Evolutionary conservation across 2,888 invertebrate species (phyloP), one percentile per base, ranked within the genome.

Genomic region (Netelia melanura): DNA sequence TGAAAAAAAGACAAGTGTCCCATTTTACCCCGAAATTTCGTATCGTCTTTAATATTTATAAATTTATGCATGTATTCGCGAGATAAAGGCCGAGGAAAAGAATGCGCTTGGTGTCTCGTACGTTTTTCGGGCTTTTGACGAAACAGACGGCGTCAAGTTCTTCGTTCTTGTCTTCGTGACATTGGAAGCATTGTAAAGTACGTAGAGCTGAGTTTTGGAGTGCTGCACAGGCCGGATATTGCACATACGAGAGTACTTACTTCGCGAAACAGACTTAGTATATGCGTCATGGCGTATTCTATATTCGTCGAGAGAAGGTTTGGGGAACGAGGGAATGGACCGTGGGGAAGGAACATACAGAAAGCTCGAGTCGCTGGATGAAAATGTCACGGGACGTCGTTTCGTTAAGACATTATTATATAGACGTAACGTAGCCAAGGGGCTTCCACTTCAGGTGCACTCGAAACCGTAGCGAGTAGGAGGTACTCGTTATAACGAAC

Each of bases 101-200:
- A 76, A 52, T 64, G 38, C 76, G 23, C 23, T 67, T 44, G n/a
- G 76, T 30, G 65, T 44, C 44, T 77, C 52, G 56, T 25, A 43
- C 56, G 48, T 54, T 75, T 64, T 67, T 58, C 58, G 77, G 68
- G 67, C 58, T 67, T 77, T 58, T 25, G 77, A 77, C 58, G 25
- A 56, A 14, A 58, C 58, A 44, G 77, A 25, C 56, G 58, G 67
- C 67, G 77, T 38, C 48, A 68, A 48, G 10, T 48, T 48, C 48
- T 48, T 14, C 48, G 10, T 14, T 2, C 11, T 11, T 23, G 56
- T 56, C 43, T 30, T 14, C 56, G 17, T 56, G 56, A 38, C 67
- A 77, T 58, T 68, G 25, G 67, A 77, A 58, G 56, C 11, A 58
- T 68, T 67, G 67, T 68, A 77, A 77, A 77, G 58, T 77, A 38